Percentiles rank a stretch among this genome's conserved stretches.
Evolutionary conservation across 2,888 invertebrate species (phyloP).

Genomic region (Galeopsomyia nigrocyanea): DNA sequence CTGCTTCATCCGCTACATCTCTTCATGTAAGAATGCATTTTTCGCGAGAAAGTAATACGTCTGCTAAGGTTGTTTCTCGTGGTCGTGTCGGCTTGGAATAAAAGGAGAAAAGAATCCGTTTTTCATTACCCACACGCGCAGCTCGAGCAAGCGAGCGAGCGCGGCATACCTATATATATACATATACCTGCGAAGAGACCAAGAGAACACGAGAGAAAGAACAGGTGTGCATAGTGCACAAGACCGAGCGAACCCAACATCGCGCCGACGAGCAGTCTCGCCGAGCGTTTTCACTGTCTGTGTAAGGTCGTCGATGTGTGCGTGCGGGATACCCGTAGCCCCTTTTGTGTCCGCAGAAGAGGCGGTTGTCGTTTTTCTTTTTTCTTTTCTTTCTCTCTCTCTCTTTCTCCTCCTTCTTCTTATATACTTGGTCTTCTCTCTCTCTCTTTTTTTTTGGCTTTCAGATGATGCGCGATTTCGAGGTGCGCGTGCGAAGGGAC

Average conservation of each 20-base stretch:
- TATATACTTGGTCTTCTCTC: no score
- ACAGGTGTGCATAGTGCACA: conserved; percentile 27
- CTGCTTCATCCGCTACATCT: no score
- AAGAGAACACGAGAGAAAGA: conserved; percentile 11
- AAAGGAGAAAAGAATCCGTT: no score
- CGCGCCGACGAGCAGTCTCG: conserved; percentile 40
- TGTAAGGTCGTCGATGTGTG: not conserved
- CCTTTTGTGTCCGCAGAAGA: not conserved
- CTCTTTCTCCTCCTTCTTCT: not conserved
- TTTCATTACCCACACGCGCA: no score
- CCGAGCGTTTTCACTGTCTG: conserved; percentile 24
- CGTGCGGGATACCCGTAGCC: conserved; percentile 1
- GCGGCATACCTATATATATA: conserved; percentile 10
- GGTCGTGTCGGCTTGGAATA: conserved; percentile 8
- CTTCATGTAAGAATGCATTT: no score
- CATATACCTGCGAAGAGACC: conserved; percentile 14
- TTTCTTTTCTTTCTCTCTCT: not conserved
- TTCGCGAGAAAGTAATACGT: no score
- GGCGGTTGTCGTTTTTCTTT: not conserved
- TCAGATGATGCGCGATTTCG: no score
- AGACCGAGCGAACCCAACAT: not conserved
- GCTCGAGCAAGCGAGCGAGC: no score
- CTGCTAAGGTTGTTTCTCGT: not conserved
- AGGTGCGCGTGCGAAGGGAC: not conserved
- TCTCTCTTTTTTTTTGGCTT: no score